A percentile compares a stretch with the other conserved stretches of the same genome.
Evolutionary conservation across 2,113 vertebrate species (phyloP).

Genomic region (Macrotus californicus): DNA sequence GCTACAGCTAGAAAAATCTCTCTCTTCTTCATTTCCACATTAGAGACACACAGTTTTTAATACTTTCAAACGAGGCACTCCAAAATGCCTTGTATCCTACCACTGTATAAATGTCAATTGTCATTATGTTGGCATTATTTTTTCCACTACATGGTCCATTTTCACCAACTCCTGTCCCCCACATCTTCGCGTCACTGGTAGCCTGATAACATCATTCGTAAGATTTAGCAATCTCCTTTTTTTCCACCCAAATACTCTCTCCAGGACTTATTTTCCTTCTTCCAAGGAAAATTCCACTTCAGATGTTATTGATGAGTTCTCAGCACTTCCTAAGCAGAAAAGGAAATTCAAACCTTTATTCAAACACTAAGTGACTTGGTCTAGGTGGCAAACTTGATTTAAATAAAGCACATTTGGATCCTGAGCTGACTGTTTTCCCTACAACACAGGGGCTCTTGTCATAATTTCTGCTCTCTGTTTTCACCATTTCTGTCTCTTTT

Average conservation of each 20-base stretch:
- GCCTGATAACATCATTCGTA: not conserved
- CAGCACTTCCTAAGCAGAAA: not conserved
- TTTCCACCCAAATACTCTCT: not conserved
- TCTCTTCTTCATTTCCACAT: not conserved
- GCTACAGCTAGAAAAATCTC: not conserved
- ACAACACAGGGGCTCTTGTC: not conserved
- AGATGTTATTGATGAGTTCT: not conserved
- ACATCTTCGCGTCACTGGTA: not conserved
- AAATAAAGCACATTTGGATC: not conserved
- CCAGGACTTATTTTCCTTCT: not conserved
- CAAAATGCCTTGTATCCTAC: not conserved
- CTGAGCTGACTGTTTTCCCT: not conserved
- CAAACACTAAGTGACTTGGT: not conserved
- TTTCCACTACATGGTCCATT: not conserved
- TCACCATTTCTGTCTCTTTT: not conserved
- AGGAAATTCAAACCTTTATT: slow-evolving; percentile 18
- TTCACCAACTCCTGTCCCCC: not conserved
- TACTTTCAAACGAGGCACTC: not conserved
- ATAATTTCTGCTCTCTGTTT: not conserved
- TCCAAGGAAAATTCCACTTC: slow-evolving; percentile 30
- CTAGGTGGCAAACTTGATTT: not conserved
- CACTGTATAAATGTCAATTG: not conserved
- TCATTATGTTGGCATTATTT: not conserved
- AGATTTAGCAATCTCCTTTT: not conserved
- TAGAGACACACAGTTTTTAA: not conserved